These are phyloP conservation scores for Piprites chloris DNA, from an alignment of 2,113 vertebrate genomes.

Conservation along the genomic window DNA sequence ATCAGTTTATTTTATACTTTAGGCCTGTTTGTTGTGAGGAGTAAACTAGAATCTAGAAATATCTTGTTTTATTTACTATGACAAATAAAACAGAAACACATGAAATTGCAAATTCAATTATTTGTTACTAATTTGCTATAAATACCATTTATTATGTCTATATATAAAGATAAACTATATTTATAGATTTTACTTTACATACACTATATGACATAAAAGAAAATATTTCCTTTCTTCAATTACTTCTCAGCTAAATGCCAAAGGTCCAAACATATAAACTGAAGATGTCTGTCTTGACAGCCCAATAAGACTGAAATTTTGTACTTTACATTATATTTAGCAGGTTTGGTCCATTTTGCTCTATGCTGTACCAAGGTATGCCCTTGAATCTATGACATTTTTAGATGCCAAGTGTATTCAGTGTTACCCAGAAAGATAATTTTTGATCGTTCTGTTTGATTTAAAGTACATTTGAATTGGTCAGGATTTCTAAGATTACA, in stretches of 20 bases:
- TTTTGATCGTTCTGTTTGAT: not conserved
- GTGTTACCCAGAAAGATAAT: not conserved
- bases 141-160: not conserved
- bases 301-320: not conserved
- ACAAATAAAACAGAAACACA: not conserved
- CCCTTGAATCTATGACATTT: not conserved
- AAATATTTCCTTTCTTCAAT: not conserved
- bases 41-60: not conserved
- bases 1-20: not conserved
- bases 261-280: not conserved
- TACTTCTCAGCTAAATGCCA: not conserved
- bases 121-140: not conserved
- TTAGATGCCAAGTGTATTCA: not conserved
- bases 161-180: not conserved
- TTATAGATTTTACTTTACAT: not conserved
- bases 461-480: not conserved
- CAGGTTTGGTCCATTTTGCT: not conserved
- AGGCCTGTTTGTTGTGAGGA: not conserved
- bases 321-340: not conserved
- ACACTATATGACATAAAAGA: not conserved
- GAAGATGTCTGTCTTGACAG: not conserved
- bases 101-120: not conserved
- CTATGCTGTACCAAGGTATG: not conserved
- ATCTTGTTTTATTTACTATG: not conserved
- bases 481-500: not conserved